Evolutionary conservation across 2,888 invertebrate genomes (phyloP), one percentile per base, ranked within the genome.

Genomic region (Kryphioiulus occultus): DNA sequence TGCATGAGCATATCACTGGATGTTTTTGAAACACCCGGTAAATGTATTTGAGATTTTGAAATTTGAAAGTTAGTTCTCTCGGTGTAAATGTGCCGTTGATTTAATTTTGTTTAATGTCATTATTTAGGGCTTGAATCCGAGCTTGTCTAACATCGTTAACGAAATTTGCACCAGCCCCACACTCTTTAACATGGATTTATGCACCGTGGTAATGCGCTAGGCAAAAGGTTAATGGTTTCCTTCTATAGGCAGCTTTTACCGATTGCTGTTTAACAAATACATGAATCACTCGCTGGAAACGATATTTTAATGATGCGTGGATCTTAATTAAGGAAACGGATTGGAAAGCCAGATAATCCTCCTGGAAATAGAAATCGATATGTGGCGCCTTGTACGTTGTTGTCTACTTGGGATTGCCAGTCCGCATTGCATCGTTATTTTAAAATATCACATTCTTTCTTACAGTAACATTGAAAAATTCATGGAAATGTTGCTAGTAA

Each of bases 191-290:
- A 68, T 9, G 68, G 12, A 68, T 68, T 68, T 68, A 68, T 68
- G 68, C 22, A 68, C 26, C 68, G 5, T 22, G 22, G 22, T 68
- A 68, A 26, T 68, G 68, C 10, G 68, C 22, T 68, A 10, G 68
- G 68, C 68, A 68, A 68, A 68, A 68, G 68, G 68, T 68, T 68
- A 68, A 68, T 68, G 68, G 12, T 26, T 59, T 68, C 22, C 68
- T 68, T 68, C 26, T 68, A 68, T 22, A 22, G 26, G 22, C 22
- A 68, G 68, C 68, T 68, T 68, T 26, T 26, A 22, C 26, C 22
- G 68, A 68, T 68, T 68, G 68, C 26, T 22, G 68, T 68, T 68
- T 68, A 68, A 68, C 68, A 68, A 68, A 68, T 68, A 68, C 68
- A 68, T 68, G 68, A 68, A 68, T 68, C 68, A 68, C 26, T 26